Conservation (phyloP, 2,113 vertebrate species). For the Oceanodroma tethys region DNA sequence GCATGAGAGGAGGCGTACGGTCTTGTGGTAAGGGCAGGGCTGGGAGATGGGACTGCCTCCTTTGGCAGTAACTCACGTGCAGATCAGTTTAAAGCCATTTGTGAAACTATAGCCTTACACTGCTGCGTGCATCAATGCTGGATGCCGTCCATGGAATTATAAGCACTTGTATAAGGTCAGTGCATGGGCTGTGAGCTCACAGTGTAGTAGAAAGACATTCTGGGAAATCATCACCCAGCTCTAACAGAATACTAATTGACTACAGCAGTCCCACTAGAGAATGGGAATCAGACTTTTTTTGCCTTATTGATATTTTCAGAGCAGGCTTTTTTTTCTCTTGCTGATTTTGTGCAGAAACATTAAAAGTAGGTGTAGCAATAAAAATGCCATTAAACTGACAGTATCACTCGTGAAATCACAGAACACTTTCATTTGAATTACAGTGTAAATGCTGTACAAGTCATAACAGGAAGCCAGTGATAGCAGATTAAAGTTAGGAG, state of each 20-base stretch:
- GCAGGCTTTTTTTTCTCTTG: neutral
- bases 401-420: neutral
- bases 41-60: neutral
- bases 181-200: neutral
- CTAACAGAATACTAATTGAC: neutral
- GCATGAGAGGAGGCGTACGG: neutral
- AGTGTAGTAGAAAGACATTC: neutral
- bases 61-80: neutral
- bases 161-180: neutral
- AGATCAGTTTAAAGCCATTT: neutral
- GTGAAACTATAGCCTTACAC: neutral
- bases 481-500: neutral
- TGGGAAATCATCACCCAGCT: neutral
- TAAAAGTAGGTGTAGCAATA: neutral
- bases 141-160: neutral
- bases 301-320: neutral
- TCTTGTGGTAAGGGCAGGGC: neutral
- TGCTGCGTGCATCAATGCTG: neutral
- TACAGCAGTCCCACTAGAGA: neutral
- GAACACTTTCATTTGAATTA: neutral
- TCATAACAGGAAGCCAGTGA: slow-evolving; percentile 12
- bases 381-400: neutral
- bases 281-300: neutral
- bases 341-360: neutral
- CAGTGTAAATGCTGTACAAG: neutral